Base-by-base conservation (phyloP, 2,888 invertebrate genomes). In the Folsomia candida region DNA sequence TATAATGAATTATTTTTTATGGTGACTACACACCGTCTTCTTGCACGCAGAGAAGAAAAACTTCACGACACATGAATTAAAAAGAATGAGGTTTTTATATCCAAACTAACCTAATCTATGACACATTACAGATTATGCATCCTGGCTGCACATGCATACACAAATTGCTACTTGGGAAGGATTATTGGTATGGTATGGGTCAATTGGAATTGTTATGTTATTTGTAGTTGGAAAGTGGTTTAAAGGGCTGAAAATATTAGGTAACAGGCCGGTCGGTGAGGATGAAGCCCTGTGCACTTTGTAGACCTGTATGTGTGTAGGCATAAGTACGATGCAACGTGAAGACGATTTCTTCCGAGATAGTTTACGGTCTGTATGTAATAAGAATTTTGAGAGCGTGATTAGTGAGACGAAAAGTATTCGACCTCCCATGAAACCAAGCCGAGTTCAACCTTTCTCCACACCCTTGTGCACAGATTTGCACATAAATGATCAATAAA, bases 401-500 rank as follows among this genome's bases (percentile, higher is more conserved):
- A 70, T 73, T 73, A 73, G 67, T 73, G 68, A 64, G 64, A 68
- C 37, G 37, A 37, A 37, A 70, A 54, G 61, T 69, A 72, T 72
- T 51, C 61, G 73, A 73, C 73, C 73, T 73, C 73, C 73, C 73
- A 72, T 69, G 69, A 72, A 69, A 72, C 14, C 37, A 37, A 37
- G 37, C 14, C 14, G 37, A 37, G 37, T 67, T 72, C 69, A 70
- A 70, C 73, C 70, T 73, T 73, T 69, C 69, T 72, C 72, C 72
- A 69, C 72, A 69, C 72, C 69, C 72, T 68, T 70, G 66, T 71
- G 70, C 70, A 75, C 67, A 75, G 72, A 75, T 75, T 75, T 75
- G 75, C 75, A 75, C 72, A 73, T 71, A 75, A 75, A 75, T 71
- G 70, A 69, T 71, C 72, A 72, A 75, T 75, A 75, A 75, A 75